Conservation (phyloP, 2,797 vertebrate genomes). For the Hydrocynus forskahlii region DNA sequence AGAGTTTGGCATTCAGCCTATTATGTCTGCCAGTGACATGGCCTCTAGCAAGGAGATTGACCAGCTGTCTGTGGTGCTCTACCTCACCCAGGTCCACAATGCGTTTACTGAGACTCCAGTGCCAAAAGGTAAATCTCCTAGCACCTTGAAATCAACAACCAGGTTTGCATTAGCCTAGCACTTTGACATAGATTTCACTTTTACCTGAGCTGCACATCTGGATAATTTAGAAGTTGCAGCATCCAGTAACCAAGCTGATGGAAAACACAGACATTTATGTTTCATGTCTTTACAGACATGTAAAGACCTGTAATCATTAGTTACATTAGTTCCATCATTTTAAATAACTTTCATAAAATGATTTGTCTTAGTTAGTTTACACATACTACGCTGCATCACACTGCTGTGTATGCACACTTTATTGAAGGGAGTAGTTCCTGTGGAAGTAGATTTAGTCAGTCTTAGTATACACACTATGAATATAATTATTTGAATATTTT, state of each 20-base stretch:
- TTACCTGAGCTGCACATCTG: too few relatives aligned
- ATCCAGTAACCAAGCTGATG: too few relatives aligned
- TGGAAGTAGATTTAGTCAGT: too few relatives aligned
- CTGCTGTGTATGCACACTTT: not conserved
- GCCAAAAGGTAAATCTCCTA: conserved; percentile 69
- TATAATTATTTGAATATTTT: too few relatives aligned
- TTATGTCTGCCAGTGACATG: conserved; percentile 85
- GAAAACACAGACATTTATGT: too few relatives aligned
- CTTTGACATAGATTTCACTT: too few relatives aligned
- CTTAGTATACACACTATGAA: too few relatives aligned
- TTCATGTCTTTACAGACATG: not conserved
- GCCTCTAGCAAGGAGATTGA: conserved; percentile 75
- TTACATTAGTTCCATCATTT: not conserved
- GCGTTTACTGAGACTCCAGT: conserved; percentile 70
- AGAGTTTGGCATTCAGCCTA: conserved; percentile 87
- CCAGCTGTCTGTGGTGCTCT: conserved; percentile 88
- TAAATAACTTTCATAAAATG: not conserved
- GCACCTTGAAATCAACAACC: not conserved
- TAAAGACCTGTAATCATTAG: not conserved
- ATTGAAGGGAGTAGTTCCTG: not conserved
- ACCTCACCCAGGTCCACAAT: conserved; percentile 89
- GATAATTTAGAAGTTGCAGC: too few relatives aligned
- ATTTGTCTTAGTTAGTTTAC: not conserved
- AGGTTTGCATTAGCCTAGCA: not conserved
- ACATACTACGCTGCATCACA: not conserved